Base-by-base conservation (phyloP, 2,888 invertebrate genomes). In the Pterostichus madidus region DNA sequence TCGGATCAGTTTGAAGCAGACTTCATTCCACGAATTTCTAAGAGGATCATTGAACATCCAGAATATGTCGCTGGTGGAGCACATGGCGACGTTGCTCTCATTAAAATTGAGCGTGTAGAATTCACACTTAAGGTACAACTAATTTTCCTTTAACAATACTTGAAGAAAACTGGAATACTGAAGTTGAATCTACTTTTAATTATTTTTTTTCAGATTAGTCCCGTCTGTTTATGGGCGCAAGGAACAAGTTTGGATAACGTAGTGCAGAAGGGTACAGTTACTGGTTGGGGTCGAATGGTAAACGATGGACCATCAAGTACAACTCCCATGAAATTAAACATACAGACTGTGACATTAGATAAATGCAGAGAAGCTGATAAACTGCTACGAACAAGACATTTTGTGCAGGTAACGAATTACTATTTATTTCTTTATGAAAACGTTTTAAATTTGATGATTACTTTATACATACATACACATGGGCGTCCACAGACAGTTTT, bases 51-150 rank as follows among this genome's bases (percentile, higher is more conserved):
- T 13, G 15, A 13, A 31, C 68, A 80, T 35, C 71, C 64, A 17
- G 80, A 80, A 35, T 80, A 80, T 11, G 15, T 3, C 11, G 11
- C 3, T 15, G 5, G 10, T 5, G 32, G 49, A 0, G 68, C 68
- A 32, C 68, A 80, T 35, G 68, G 49, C 6, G 80, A 80, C n/a
- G 49, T 80, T 52, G 80, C 80, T 52, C 17, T 80, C 10, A 24
- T 80, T 24, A 8, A 7, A 31, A 68, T 80, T 56, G 68, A 53
- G 15, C 15, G 24, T 3, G 53, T 80, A 5, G 10, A 49, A 35
- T 80, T 35, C 32, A 49, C 32, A 6, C 2, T 5, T 52, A 52
- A 39, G 52, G 71, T 71, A 68, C 31, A 24, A 24, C 3, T 24
- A 24, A 24, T 24, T 24, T 24, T 2, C 24, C 3, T 2, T 24